phyloP scores from a whole-genome alignment of 92 coral and sea anemone genomes.

The Heteractis magnifica region DNA sequence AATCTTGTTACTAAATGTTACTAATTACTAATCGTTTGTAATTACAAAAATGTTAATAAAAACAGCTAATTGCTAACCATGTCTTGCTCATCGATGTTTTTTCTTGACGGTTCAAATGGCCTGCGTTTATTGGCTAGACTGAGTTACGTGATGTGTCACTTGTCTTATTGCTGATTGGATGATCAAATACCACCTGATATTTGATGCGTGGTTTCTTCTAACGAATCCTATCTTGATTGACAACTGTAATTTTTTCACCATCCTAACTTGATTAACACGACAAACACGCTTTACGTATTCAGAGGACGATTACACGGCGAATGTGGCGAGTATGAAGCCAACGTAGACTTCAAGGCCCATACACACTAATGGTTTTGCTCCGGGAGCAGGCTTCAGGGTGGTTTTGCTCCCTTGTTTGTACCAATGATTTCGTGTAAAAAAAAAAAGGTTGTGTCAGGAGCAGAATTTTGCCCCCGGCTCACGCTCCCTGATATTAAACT shows the following conservation, averaged over 20 bases:
- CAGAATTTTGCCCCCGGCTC: no score
- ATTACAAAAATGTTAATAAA: not conserved
- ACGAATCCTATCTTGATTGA: not conserved
- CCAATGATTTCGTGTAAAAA: no score
- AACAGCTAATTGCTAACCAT: not conserved
- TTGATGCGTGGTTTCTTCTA: not conserved
- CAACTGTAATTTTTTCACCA: not conserved
- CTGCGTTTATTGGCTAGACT: no score
- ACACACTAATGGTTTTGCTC: no score
- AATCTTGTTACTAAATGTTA: not conserved
- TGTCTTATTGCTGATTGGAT: not conserved
- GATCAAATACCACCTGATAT: not conserved
- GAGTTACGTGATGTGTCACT: no score
- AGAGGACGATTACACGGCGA: not conserved
- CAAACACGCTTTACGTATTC: not conserved
- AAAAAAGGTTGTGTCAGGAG: no score
- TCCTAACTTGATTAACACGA: not conserved
- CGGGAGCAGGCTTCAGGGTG: no score
- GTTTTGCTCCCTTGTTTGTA: no score
- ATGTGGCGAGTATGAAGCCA: not conserved
- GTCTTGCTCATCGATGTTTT: no score
- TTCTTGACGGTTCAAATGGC: no score
- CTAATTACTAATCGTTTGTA: not conserved
- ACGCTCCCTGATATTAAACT: no score
- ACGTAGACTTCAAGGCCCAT: not conserved